Percentiles rank a stretch among this genome's conserved stretches.
Conservation (phyloP, 2,888 invertebrate genomes). For the Linnaemya tessellans region DNA sequence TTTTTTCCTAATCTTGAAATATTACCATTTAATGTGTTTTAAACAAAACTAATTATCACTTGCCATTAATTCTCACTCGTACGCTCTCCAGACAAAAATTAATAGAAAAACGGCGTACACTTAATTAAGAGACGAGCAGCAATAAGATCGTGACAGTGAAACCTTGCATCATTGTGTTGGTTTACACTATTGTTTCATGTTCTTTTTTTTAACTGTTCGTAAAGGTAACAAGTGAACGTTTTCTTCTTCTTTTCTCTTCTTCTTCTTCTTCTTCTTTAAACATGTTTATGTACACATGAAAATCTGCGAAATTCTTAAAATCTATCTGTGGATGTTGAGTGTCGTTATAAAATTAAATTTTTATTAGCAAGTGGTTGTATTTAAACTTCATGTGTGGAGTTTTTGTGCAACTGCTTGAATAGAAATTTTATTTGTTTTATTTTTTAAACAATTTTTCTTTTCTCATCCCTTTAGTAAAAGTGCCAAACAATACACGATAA, state of each 20-base stretch:
- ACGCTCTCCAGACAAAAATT: background rate
- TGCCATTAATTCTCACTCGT: background rate
- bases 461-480: slow-evolving; percentile 34
- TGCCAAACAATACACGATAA: slow-evolving; percentile 28
- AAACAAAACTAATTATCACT: slow-evolving; percentile 29
- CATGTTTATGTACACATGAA: background rate
- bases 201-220: background rate
- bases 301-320: background rate
- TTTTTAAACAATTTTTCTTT: background rate
- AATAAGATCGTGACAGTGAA: slow-evolving; percentile 14
- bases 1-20: background rate
- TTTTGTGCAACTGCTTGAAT: background rate
- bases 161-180: slow-evolving; percentile 10
- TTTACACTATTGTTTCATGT: background rate
- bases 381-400: background rate
- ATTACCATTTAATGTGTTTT: slow-evolving; percentile 7
- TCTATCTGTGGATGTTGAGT: background rate
- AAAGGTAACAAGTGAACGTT: background rate
- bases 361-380: background rate
- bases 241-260: background rate
- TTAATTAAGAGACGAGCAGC: background rate
- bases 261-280: background rate
- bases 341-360: slow-evolving; percentile 5
- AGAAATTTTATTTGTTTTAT: slow-evolving; percentile 40
- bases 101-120: background rate